Percentiles rank a stretch among this genome's conserved stretches.
phyloP scores from a whole-genome alignment of 2,888 invertebrate species.

The Hecatera dysodea region DNA sequence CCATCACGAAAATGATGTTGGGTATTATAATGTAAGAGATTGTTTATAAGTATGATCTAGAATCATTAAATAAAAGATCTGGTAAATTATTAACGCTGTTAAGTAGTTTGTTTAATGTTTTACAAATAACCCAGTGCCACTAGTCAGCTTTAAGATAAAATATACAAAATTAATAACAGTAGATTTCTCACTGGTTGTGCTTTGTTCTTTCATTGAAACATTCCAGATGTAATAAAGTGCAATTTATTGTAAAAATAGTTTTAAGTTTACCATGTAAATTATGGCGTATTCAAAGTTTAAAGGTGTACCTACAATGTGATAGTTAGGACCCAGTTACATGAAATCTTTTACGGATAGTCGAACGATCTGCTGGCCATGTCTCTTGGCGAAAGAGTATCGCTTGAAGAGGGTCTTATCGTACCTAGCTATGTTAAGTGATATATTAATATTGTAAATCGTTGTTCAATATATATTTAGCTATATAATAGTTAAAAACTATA shows the following conservation, averaged over 20 bases:
- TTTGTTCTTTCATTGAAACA: conserved; percentile 53
- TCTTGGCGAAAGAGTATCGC: neutral
- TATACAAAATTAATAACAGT: conserved; percentile 60
- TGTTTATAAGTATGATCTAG: conserved; percentile 31
- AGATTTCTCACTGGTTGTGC: conserved; percentile 67
- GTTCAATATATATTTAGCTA: conserved; percentile 42
- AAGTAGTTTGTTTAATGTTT: conserved; percentile 45
- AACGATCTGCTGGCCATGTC: neutral
- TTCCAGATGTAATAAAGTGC: conserved; percentile 60
- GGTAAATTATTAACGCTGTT: conserved; percentile 35
- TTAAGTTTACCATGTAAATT: conserved; percentile 60
- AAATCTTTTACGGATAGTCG: neutral
- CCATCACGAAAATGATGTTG: conserved; percentile 23
- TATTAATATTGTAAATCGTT: conserved; percentile 48
- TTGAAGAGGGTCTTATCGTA: neutral
- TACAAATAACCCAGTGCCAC: conserved; percentile 65
- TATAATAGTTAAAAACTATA: conserved; percentile 45
- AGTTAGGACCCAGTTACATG: conserved; percentile 28
- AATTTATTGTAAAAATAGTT: conserved; percentile 53
- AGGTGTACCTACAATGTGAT: conserved; percentile 62
- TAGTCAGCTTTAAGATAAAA: conserved; percentile 73
- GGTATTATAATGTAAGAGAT: conserved; percentile 49
- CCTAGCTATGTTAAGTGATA: conserved; percentile 23
- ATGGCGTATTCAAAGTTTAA: conserved; percentile 60
- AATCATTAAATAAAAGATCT: conserved; percentile 56